These are phyloP conservation scores for Zaprionus africanus DNA, from an alignment of 1,140 invertebrate species.

Conservation along the genomic window DNA sequence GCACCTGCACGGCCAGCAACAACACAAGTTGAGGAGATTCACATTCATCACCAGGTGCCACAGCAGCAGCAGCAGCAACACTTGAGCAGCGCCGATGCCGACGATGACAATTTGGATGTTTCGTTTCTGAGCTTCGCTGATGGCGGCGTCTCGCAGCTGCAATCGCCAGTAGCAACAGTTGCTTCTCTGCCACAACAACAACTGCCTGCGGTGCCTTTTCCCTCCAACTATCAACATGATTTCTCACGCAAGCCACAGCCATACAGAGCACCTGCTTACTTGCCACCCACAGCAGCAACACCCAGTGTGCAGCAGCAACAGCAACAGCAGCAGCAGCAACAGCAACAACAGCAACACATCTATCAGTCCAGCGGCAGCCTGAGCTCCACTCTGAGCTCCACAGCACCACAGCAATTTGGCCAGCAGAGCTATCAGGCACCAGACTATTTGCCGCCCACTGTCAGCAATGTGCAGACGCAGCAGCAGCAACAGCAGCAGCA, in stretches of 20 bases:
- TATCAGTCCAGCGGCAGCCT: conserved; percentile 22
- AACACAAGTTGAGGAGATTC: conserved; percentile 41
- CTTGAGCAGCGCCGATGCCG: conserved; percentile 9
- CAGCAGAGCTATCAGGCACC: conserved; percentile 53
- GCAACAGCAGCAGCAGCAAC: conserved; percentile 24
- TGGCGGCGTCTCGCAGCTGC: conserved; percentile 7
- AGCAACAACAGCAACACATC: conserved; percentile 37
- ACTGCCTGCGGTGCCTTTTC: conserved; percentile 62
- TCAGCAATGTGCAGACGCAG: conserved; percentile 26
- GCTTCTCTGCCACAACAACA: conserved; percentile 21
- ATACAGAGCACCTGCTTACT: conserved; percentile 40
- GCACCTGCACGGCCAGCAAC: not conserved
- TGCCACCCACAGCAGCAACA: conserved; percentile 52
- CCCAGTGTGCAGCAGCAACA: conserved; percentile 16
- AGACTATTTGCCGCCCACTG: conserved; percentile 59
- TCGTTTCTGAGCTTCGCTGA: conserved; percentile 64
- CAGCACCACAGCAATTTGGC: conserved; percentile 33
- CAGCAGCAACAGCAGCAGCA: conserved; percentile 15
- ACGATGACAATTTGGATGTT: conserved; percentile 59
- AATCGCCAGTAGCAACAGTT: conserved; percentile 12
- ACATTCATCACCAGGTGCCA: conserved; percentile 43
- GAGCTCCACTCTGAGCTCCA: conserved; percentile 17
- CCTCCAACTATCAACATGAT: conserved; percentile 75
- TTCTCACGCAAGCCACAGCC: conserved; percentile 50
- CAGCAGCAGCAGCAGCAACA: conserved; percentile 31